Percentiles rank a stretch among this genome's conserved stretches.
phyloP scores from a whole-genome alignment of 1,140 invertebrate genomes.

The Zaprionus ornatus region DNA sequence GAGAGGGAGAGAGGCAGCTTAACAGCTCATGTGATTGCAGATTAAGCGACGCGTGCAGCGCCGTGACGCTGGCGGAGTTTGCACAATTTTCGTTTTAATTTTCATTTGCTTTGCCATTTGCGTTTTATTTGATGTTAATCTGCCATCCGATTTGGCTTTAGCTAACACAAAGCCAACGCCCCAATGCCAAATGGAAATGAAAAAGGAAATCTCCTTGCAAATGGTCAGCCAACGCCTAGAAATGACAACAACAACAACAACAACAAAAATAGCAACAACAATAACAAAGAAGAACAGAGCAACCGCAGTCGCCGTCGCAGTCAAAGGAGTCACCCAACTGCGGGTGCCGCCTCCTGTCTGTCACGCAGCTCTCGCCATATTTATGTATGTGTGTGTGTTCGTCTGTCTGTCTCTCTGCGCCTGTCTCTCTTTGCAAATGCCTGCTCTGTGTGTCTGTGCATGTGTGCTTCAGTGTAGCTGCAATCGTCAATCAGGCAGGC shows the following conservation, averaged over 20 bases:
- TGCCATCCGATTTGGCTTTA: conserved; percentile 67
- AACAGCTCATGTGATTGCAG: conserved; percentile 34
- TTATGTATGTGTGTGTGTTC: conserved; percentile 33
- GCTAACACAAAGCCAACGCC: conserved; percentile 45
- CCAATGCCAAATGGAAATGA: conserved; percentile 18
- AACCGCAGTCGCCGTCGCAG: not conserved
- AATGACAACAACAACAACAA: conserved; percentile 40
- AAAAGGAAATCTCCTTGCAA: conserved; percentile 39
- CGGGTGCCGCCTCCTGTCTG: conserved; percentile 33
- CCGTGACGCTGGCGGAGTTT: not conserved
- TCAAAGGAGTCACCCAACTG: conserved; percentile 28
- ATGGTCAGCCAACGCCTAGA: conserved; percentile 73
- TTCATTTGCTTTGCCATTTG: conserved; percentile 50
- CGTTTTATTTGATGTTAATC: conserved; percentile 68
- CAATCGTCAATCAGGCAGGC: conserved; percentile 22
- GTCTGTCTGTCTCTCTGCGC: not conserved
- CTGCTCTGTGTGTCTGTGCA: conserved; percentile 7
- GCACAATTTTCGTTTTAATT: conserved; percentile 49
- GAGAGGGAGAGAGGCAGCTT: conserved; percentile 15
- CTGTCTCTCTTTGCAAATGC: conserved; percentile 17
- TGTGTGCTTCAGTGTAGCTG: conserved; percentile 13
- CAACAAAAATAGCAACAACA: conserved; percentile 9
- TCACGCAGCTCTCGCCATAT: conserved; percentile 42
- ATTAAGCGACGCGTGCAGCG: conserved; percentile 7
- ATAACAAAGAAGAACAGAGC: not conserved